phyloP scores from a whole-genome alignment of 1,140 invertebrate genomes.

The Drosophila mojavensis region DNA sequence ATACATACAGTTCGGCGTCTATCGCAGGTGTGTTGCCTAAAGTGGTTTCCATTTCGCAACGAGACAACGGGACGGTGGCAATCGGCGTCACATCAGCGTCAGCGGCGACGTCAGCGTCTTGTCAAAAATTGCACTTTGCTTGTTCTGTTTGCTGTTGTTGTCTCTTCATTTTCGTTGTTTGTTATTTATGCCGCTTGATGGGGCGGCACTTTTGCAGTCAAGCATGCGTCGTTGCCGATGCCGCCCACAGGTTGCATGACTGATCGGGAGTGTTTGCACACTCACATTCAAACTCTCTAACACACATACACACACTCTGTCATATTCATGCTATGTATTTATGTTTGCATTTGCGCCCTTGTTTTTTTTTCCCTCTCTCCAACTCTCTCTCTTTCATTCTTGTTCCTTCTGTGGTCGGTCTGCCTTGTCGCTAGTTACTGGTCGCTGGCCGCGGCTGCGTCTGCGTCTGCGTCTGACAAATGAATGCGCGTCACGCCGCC shows the following conservation, averaged over 20 bases:
- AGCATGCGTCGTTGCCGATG: slow-evolving; percentile 40
- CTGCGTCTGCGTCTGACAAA: slow-evolving; percentile 59
- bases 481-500: slow-evolving; percentile 25
- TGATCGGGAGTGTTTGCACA: slow-evolving; percentile 33
- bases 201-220: slow-evolving; percentile 44
- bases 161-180: slow-evolving; percentile 27
- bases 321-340: slow-evolving; percentile 9
- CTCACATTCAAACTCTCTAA: neutral
- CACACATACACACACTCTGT: neutral
- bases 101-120: slow-evolving; percentile 52
- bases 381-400: no score
- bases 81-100: slow-evolving; percentile 58
- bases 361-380: neutral
- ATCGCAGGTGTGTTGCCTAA: slow-evolving; percentile 73
- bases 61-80: slow-evolving; percentile 14
- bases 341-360: neutral
- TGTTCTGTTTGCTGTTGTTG: slow-evolving; percentile 3
- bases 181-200: slow-evolving; percentile 58
- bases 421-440: neutral
- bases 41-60: slow-evolving; percentile 78
- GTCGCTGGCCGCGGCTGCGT: slow-evolving; percentile 14
- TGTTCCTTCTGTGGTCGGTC: no score
- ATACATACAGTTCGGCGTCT: slow-evolving; percentile 31
- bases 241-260: slow-evolving; percentile 48
- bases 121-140: slow-evolving; percentile 54